A percentile compares a stretch with the other conserved stretches of the same genome.
Evolutionary conservation across 2,888 invertebrate genomes (phyloP).

Genomic region (Zonitis immaculata): DNA sequence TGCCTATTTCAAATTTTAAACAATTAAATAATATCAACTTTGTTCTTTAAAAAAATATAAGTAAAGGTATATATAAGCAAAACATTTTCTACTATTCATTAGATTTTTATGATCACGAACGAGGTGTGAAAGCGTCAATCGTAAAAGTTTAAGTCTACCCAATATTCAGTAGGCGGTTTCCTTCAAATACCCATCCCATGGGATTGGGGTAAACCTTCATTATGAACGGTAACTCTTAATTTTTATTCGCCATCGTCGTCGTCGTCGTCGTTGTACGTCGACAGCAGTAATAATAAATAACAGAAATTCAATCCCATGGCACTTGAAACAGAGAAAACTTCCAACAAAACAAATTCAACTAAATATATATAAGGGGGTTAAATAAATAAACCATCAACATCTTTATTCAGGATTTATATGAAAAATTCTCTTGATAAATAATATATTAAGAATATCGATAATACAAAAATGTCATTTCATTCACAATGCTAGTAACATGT

Average conservation of each 20-base stretch:
- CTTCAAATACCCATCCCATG: conserved; percentile 28
- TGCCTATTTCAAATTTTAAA: too few species aligned
- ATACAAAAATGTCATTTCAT: too few species aligned
- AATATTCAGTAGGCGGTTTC: conserved; percentile 40
- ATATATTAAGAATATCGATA: too few species aligned
- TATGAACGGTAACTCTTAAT: not conserved
- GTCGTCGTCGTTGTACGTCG: not conserved
- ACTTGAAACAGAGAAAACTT: not conserved
- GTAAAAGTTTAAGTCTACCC: conserved; percentile 35
- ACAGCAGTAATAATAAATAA: conserved; percentile 1
- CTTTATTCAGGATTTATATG: not conserved
- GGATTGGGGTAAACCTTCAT: conserved; percentile 12
- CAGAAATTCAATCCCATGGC: not conserved
- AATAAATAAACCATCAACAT: conserved; percentile 1
- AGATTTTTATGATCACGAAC: too few species aligned
- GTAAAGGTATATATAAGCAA: too few species aligned
- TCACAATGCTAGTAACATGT: too few species aligned
- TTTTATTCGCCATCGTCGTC: conserved; percentile 4
- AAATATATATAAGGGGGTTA: too few species aligned
- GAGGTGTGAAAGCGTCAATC: conserved; percentile 40
- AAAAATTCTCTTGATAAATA: not conserved
- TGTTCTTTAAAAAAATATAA: too few species aligned
- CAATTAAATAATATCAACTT: too few species aligned
- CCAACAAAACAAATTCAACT: not conserved
- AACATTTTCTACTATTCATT: too few species aligned